Evolutionary conservation across 2,888 invertebrate species (phyloP).

Genomic region (Emmelina monodactyla): DNA sequence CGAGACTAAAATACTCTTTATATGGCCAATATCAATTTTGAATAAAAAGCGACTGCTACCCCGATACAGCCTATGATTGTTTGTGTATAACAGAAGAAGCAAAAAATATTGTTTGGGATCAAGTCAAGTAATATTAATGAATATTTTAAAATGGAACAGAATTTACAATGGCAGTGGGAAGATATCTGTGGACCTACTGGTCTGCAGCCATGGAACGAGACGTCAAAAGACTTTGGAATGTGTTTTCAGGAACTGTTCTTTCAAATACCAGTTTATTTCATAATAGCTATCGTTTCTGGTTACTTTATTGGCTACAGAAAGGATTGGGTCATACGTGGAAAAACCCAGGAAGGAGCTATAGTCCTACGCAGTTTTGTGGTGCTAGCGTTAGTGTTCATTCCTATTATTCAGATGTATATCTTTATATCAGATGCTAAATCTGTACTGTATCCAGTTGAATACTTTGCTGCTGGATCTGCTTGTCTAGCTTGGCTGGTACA

Average conservation of each 20-base stretch:
- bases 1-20: too few species aligned
- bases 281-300: conserved; percentile 80
- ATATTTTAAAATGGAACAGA: conserved; percentile 4
- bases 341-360: conserved; percentile 69
- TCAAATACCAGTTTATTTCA: conserved; percentile 75
- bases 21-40: too few species aligned
- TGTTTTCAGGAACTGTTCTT: conserved; percentile 88
- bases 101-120: too few species aligned
- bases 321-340: conserved; percentile 69
- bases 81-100: too few species aligned
- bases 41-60: too few species aligned
- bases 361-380: conserved; percentile 70
- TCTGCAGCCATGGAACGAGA: conserved; percentile 72
- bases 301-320: conserved; percentile 79
- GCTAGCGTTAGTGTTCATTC: conserved; percentile 70
- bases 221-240: conserved; percentile 77
- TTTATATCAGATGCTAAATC: conserved; percentile 58
- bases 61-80: too few species aligned
- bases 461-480: conserved; percentile 74
- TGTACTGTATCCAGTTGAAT: conserved; percentile 70
- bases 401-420: conserved; percentile 73
- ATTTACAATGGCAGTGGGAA: conserved; percentile 73
- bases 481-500: conserved; percentile 85
- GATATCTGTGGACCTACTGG: conserved; percentile 79
- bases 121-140: conserved; percentile 3